Conservation (phyloP, 2,113 vertebrate genomes). For the Tretioscincus oriximinensis region DNA sequence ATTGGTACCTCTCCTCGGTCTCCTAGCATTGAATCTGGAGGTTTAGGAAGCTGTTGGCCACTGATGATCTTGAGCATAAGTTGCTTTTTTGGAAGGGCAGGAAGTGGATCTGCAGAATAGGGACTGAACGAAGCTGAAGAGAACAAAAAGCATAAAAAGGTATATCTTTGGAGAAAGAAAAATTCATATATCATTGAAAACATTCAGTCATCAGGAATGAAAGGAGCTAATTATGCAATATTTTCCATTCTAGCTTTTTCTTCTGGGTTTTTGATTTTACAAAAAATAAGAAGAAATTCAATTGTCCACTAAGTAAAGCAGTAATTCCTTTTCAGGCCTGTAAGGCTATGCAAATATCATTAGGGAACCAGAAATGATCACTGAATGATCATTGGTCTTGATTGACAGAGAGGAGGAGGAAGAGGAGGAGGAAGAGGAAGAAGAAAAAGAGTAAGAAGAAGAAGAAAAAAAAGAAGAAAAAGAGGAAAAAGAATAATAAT, state of each 20-base stretch:
- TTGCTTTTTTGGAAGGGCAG: slow-evolving; percentile 94
- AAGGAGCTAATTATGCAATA: background rate
- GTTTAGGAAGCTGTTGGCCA: slow-evolving; percentile 96
- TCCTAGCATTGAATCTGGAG: slow-evolving; percentile 95
- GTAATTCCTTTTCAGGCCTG: no score
- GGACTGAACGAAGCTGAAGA: slow-evolving; percentile 90
- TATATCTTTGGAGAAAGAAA: background rate
- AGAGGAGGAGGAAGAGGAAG: no score
- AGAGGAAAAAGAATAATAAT: no score
- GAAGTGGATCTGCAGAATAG: slow-evolving; percentile 90
- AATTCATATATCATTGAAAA: background rate
- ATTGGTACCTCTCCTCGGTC: slow-evolving; percentile 91
- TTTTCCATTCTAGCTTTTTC: background rate
- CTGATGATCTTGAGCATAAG: slow-evolving; percentile 96
- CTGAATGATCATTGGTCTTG: no score
- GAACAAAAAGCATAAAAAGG: slow-evolving; percentile 25
- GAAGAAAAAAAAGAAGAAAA: no score
- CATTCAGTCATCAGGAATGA: background rate
- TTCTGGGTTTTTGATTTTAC: background rate
- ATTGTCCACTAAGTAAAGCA: no score
- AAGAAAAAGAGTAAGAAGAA: no score
- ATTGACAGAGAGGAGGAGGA: no score
- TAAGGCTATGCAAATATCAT: no score
- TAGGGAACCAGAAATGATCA: no score
- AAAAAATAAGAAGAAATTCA: background rate